These are phyloP conservation scores for Phalera bucephala DNA, from an alignment of 2,888 invertebrate species.

Conservation along the genomic window DNA sequence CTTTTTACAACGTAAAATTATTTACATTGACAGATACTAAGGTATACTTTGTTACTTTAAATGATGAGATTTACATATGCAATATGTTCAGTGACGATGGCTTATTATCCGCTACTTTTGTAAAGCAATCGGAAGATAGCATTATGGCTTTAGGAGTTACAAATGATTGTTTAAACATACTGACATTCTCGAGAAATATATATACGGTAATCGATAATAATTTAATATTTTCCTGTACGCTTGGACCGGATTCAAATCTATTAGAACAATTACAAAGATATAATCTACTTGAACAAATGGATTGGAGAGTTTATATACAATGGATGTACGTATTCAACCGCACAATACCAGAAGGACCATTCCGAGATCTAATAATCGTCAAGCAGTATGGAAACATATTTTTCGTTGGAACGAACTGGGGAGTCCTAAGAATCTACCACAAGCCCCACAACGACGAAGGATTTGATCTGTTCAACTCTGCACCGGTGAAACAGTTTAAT, in stretches of 20 bases:
- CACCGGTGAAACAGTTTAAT: constrained; percentile 58
- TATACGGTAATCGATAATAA: constrained; percentile 35
- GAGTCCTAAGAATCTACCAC: constrained; percentile 59
- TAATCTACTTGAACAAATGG: constrained; percentile 56
- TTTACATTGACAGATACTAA: constrained; percentile 39
- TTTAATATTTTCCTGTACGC: constrained; percentile 24
- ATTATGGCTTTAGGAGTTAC: constrained; percentile 50
- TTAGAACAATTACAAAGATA: constrained; percentile 40
- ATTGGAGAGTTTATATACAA: constrained; percentile 59
- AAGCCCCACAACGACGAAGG: constrained; percentile 47
- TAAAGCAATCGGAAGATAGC: constrained; percentile 33
- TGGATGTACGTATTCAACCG: constrained; percentile 54
- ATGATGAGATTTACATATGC: constrained; percentile 47
- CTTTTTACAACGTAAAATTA: constrained; percentile 46
- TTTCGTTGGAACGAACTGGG: constrained; percentile 62
- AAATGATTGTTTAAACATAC: constrained; percentile 34
- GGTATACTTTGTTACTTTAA: constrained; percentile 45
- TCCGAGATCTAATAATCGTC: constrained; percentile 51
- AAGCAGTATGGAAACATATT: constrained; percentile 57
- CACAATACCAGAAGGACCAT: constrained; percentile 44
- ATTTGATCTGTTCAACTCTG: constrained; percentile 50
- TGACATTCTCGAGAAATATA: constrained; percentile 51
- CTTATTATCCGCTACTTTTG: constrained; percentile 15
- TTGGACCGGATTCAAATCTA: constrained; percentile 41
- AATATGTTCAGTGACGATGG: constrained; percentile 21